A percentile compares a stretch with the other conserved stretches of the same genome.
Conservation (phyloP, 1,140 invertebrate genomes). For the Euwallacea similis region DNA sequence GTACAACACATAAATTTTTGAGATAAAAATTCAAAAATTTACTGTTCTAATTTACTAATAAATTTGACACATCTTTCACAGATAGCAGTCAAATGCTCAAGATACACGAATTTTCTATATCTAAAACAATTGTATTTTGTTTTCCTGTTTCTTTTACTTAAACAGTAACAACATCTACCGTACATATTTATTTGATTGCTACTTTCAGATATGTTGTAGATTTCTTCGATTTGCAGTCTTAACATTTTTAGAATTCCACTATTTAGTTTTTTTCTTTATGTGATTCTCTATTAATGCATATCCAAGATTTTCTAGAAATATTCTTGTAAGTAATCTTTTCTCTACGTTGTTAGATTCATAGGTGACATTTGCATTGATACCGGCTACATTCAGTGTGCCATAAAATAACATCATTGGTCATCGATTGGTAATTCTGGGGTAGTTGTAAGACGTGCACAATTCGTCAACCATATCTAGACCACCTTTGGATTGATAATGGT, state of each 20-base stretch:
- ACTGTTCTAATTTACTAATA: background rate
- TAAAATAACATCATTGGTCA: slow-evolving; percentile 37
- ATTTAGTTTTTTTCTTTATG: slow-evolving; percentile 6
- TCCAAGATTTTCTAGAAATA: background rate
- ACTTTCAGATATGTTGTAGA: slow-evolving; percentile 1
- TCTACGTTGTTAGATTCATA: slow-evolving; percentile 11
- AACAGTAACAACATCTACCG: background rate
- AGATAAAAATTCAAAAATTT: background rate
- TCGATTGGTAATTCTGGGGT: slow-evolving; percentile 17
- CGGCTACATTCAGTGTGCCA: slow-evolving; percentile 24
- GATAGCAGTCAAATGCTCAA: slow-evolving; percentile 8
- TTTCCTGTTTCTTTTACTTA: slow-evolving; percentile 15
- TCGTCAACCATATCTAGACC: slow-evolving; percentile 35
- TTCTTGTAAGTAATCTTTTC: background rate
- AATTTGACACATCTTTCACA: slow-evolving; percentile 2
- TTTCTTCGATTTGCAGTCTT: slow-evolving; percentile 2
- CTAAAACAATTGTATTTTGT: slow-evolving; percentile 5
- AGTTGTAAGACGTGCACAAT: slow-evolving; percentile 23
- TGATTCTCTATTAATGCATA: background rate
- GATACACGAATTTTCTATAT: slow-evolving; percentile 8
- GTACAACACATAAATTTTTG: background rate
- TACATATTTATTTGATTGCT: slow-evolving; percentile 4
- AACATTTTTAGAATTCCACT: slow-evolving; percentile 8
- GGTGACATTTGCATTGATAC: slow-evolving; percentile 24
- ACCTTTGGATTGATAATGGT: slow-evolving; percentile 36